These are phyloP conservation scores for Heterochromis multidens DNA, from an alignment of 2,113 vertebrate genomes.

Conservation along the genomic window DNA sequence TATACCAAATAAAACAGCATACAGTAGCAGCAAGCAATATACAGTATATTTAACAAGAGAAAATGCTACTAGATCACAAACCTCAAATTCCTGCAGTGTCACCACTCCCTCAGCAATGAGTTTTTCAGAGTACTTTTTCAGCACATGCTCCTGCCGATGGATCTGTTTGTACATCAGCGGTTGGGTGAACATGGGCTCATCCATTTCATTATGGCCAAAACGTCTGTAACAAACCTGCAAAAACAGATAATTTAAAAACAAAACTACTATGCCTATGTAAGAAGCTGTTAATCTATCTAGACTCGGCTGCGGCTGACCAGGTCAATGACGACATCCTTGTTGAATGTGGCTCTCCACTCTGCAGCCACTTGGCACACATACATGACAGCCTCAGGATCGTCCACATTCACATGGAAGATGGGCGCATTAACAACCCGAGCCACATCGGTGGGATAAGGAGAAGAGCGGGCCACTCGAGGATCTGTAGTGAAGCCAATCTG, in stretches of 20 bases:
- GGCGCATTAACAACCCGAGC: slow-evolving; percentile 89
- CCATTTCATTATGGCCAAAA: slow-evolving; percentile 93
- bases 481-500: slow-evolving; percentile 94
- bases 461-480: slow-evolving; percentile 90
- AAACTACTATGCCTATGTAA: neutral
- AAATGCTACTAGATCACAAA: slow-evolving; percentile 55
- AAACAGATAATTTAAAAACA: neutral
- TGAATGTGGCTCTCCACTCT: slow-evolving; percentile 88
- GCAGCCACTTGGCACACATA: slow-evolving; percentile 90
- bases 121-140: slow-evolving; percentile 88
- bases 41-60: slow-evolving; percentile 32
- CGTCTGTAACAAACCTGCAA: slow-evolving; percentile 86
- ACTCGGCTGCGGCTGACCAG: slow-evolving; percentile 68
- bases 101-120: slow-evolving; percentile 87
- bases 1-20: slow-evolving; percentile 35
- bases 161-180: slow-evolving; percentile 95
- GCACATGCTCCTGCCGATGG: slow-evolving; percentile 84
- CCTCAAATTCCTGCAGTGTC: slow-evolving; percentile 88
- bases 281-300: neutral
- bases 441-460: slow-evolving; percentile 87
- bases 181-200: slow-evolving; percentile 92
- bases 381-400: slow-evolving; percentile 88
- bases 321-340: slow-evolving; percentile 92
- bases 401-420: slow-evolving; percentile 90
- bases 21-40: slow-evolving; percentile 28